Evolutionary conservation across 1,140 invertebrate species (phyloP).

Genomic region (Heliconius himera): DNA sequence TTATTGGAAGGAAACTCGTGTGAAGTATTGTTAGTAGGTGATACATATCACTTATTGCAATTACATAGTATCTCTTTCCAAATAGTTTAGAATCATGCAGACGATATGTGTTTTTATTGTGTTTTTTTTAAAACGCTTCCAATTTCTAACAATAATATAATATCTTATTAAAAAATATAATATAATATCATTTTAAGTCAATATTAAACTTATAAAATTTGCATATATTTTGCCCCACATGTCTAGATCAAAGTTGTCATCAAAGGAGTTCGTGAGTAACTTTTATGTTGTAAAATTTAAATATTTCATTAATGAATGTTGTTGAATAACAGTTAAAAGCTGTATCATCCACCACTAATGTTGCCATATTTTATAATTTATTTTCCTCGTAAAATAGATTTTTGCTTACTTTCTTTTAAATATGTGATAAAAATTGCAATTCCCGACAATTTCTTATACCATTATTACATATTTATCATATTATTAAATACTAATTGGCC

Average conservation of each 20-base stretch:
- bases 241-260: background rate
- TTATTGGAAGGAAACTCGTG: no score
- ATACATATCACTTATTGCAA: no score
- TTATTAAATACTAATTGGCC: background rate
- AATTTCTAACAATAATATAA: background rate
- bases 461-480: background rate
- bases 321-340: background rate
- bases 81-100: no score
- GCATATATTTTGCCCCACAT: conserved; percentile 9
- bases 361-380: background rate
- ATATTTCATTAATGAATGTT: background rate
- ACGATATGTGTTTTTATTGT: no score
- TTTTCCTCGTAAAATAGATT: background rate
- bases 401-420: background rate
- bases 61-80: no score
- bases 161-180: background rate
- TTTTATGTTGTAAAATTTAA: background rate
- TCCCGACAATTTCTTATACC: background rate
- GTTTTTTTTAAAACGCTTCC: no score
- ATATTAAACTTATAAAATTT: background rate
- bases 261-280: background rate
- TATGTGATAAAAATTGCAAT: background rate
- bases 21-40: no score
- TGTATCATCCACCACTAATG: background rate
- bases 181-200: no score